phyloP scores from a whole-genome alignment of 2,888 invertebrate species.

The Polydrusus pterygomalis region DNA sequence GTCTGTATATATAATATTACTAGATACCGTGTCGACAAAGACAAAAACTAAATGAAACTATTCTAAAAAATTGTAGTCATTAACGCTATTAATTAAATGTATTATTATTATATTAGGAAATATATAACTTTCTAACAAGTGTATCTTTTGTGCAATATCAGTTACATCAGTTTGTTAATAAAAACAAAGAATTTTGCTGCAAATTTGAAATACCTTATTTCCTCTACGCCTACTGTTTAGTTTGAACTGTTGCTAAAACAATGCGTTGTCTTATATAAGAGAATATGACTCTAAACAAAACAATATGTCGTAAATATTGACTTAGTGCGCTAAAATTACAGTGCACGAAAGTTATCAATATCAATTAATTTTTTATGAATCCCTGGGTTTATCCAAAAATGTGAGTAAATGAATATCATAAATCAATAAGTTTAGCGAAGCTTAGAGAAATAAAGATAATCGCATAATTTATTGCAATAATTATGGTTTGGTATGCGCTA shows the following conservation, averaged over 20 bases:
- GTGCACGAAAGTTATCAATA: conserved; percentile 9
- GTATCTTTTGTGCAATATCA: conserved; percentile 14
- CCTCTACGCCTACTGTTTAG: conserved; percentile 6
- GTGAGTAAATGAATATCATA: background rate
- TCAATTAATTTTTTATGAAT: conserved; percentile 1
- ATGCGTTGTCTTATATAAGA: conserved; percentile 1
- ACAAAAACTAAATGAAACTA: background rate
- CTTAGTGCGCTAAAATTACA: conserved; percentile 2
- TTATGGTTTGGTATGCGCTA: background rate
- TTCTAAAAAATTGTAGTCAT: background rate
- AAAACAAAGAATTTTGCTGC: conserved; percentile 21
- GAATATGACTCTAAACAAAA: no score
- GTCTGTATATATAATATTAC: no score
- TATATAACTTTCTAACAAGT: conserved; percentile 18
- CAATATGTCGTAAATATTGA: conserved; percentile 3
- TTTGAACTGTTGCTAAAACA: conserved; percentile 19
- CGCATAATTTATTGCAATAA: background rate
- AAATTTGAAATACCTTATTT: conserved; percentile 14
- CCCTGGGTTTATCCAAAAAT: conserved; percentile 14
- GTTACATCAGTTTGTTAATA: conserved; percentile 15
- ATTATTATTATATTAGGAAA: no score
- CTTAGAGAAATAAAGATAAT: background rate
- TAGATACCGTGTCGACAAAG: no score
- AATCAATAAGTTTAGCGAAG: conserved; percentile 3
- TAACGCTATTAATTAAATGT: no score